Conservation (phyloP, 2,797 vertebrate species). For the Parambassis ranga region DNA sequence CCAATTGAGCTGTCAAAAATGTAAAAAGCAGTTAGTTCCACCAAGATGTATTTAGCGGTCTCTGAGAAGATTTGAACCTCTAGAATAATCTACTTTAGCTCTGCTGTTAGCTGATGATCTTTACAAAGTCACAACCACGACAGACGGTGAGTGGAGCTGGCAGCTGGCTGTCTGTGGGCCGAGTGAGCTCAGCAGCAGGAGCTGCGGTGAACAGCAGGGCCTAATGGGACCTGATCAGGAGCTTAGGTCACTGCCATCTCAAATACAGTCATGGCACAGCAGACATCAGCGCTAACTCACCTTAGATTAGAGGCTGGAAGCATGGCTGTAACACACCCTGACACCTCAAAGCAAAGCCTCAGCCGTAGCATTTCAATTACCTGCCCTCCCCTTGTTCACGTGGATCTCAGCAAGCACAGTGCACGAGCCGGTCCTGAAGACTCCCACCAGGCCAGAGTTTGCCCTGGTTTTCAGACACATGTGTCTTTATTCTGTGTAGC, state of each 20-base stretch:
- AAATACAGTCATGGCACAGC: conserved; percentile 65
- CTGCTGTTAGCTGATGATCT: conserved; percentile 20
- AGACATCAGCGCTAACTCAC: conserved; percentile 69
- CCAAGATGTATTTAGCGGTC: background rate
- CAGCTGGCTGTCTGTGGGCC: conserved; percentile 54
- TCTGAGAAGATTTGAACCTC: background rate
- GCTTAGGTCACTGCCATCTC: conserved; percentile 78
- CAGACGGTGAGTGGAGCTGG: conserved; percentile 46
- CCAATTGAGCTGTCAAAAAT: background rate
- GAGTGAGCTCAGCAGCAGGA: conserved; percentile 23
- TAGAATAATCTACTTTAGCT: conserved; percentile 1
- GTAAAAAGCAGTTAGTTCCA: background rate
- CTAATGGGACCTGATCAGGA: conserved; percentile 80
- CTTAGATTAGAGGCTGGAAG: conserved; percentile 69
- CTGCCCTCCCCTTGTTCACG: conserved; percentile 14
- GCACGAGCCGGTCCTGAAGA: conserved; percentile 1
- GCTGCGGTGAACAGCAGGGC: conserved; percentile 24
- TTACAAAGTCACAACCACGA: conserved; percentile 1
- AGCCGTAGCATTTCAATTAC: conserved; percentile 77
- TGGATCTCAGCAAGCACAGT: conserved; percentile 6
- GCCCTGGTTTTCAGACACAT: background rate
- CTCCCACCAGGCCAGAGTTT: conserved; percentile 1
- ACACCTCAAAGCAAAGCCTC: conserved; percentile 77
- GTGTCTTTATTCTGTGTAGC: background rate
- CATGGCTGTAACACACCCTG: conserved; percentile 64